Conservation (phyloP, 2,888 invertebrate genomes). For the Napeogenes inachia region DNA sequence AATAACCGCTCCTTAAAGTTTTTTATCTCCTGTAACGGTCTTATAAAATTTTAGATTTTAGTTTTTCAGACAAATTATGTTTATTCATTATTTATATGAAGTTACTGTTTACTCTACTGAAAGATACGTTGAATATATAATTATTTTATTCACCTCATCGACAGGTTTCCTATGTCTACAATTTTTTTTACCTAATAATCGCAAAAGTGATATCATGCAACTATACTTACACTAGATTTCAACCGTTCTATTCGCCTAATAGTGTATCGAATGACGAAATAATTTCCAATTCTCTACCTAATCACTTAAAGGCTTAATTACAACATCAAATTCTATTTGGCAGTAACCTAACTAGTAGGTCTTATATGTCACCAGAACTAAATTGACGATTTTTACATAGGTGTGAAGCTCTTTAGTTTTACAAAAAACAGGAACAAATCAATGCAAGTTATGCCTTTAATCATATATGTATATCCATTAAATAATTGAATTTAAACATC, state of each 20-base stretch:
- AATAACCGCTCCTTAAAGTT: background rate
- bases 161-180: conserved; percentile 21
- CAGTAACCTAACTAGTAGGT: conserved; percentile 63
- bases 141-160: conserved; percentile 3
- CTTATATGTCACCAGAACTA: conserved; percentile 49
- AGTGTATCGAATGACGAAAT: conserved; percentile 48
- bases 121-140: conserved; percentile 6
- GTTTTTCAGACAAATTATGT: too few relatives aligned
- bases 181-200: conserved; percentile 37
- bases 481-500: too few relatives aligned
- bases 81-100: conserved; percentile 2
- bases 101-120: conserved; percentile 3
- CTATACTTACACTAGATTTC: conserved; percentile 41
- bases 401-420: conserved; percentile 3
- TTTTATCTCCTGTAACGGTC: background rate
- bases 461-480: too few relatives aligned
- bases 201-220: conserved; percentile 58
- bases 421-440: background rate
- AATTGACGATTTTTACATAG: conserved; percentile 50
- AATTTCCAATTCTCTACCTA: conserved; percentile 45
- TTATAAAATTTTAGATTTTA: background rate
- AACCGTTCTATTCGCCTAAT: conserved; percentile 43
- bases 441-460: background rate
- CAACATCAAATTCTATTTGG: conserved; percentile 72
- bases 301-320: conserved; percentile 64